phyloP scores from a whole-genome alignment of 2,797 vertebrate species.

The Emys orbicularis region DNA sequence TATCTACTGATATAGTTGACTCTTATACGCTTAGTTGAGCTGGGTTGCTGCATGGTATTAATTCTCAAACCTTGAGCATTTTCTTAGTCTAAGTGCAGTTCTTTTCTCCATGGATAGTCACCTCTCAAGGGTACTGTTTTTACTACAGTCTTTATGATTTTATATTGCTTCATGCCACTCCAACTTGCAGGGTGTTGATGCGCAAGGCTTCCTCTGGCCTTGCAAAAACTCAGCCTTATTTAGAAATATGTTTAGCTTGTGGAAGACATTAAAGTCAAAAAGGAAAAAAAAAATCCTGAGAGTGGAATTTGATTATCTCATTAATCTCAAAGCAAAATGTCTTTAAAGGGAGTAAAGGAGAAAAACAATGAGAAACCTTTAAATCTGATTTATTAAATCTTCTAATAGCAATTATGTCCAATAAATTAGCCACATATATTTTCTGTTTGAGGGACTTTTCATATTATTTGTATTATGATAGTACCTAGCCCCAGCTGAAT shows the following conservation, averaged over 20 bases:
- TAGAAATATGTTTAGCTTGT: slow-evolving; percentile 81
- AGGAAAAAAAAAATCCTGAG: slow-evolving; percentile 49
- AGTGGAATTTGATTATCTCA: slow-evolving; percentile 64
- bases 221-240: slow-evolving; percentile 76
- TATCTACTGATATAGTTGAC: slow-evolving; percentile 51
- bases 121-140: slow-evolving; percentile 76
- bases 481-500: background rate
- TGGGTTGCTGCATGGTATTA: slow-evolving; percentile 62
- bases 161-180: slow-evolving; percentile 78
- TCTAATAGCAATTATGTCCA: slow-evolving; percentile 52
- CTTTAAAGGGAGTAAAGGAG: slow-evolving; percentile 51
- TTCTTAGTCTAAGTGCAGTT: slow-evolving; percentile 54
- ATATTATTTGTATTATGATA: slow-evolving; percentile 27
- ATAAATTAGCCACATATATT: slow-evolving; percentile 52
- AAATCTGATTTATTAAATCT: slow-evolving; percentile 62
- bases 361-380: slow-evolving; percentile 57
- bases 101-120: slow-evolving; percentile 72
- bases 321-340: slow-evolving; percentile 69
- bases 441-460: slow-evolving; percentile 43
- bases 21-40: slow-evolving; percentile 57
- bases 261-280: slow-evolving; percentile 75
- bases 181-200: slow-evolving; percentile 67
- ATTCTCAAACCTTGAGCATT: slow-evolving; percentile 75
- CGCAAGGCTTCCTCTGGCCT: slow-evolving; percentile 76
- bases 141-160: slow-evolving; percentile 79